Evolutionary conservation across 2,797 vertebrate genomes (phyloP), one percentile per base, ranked within the genome.

Genomic region (Champsocephalus gunnari): DNA sequence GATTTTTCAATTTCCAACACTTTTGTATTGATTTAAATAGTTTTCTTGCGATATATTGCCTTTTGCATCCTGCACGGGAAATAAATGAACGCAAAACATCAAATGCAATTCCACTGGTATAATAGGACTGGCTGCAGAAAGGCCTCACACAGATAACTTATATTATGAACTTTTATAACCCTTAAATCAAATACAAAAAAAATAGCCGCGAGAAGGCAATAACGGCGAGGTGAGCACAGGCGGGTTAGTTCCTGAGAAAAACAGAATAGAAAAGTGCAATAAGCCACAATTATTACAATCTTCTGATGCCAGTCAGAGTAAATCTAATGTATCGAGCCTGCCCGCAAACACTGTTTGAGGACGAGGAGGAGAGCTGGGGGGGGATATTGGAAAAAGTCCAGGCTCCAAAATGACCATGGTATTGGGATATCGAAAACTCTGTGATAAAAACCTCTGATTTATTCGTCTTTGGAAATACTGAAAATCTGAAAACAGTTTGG

Each of bases 201-300:
- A 64, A 84, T 73, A 68, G 77, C 87, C 60, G 34, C 48, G 24
- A 90, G 85, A 82, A 81, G 65, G 80, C 79, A 92, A 89, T 90
- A 90, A 90, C 71, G 45, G 76, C 14, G 2, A 41, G 21, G 19
- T 74, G 66, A 77, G 76, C 34, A 24, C 12, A 12, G 69, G 44
- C 57, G 44, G 69, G 68, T 72, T 60, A 69, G 63, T 62, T 47
- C 66, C 44, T 34, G 57, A 62, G 65, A 77, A 81, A 82, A 24
- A 71, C 9, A 69, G 54, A 76, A 77, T 13, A 77, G 41, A 77
- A 77, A 86, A 80, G 68, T 68, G 82, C 88, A 92, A 92, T 92
- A 92, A 91, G 62, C 59, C 58, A 47, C 73, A 89, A 91, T 90
- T 86, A 87, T 82, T 70, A 77, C 50, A 59, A 66, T 53, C 71